These are phyloP conservation scores for Heteromurus nitidus DNA, from an alignment of 2,888 invertebrate genomes.

Conservation along the genomic window DNA sequence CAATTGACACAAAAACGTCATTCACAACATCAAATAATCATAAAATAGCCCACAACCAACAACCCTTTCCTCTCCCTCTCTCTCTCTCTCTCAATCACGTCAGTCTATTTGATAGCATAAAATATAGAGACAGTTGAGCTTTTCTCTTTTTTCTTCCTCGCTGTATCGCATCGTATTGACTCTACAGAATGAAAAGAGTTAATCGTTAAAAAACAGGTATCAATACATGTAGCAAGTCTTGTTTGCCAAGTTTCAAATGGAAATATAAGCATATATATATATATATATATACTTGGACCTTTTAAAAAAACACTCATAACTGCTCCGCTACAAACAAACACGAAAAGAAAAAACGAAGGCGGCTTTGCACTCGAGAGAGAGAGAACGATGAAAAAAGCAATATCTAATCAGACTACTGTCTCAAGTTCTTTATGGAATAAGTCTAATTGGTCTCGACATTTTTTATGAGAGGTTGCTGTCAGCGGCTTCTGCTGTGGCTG, in stretches of 20 bases:
- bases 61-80: slow-evolving; percentile 21
- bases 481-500: slow-evolving; percentile 59
- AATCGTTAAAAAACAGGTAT: slow-evolving; percentile 47
- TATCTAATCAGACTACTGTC: slow-evolving; percentile 66
- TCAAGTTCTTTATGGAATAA: slow-evolving; percentile 67
- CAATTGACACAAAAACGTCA: slow-evolving; percentile 58
- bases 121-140: neutral
- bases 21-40: slow-evolving; percentile 41
- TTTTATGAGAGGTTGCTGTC: slow-evolving; percentile 65
- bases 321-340: neutral
- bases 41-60: slow-evolving; percentile 29
- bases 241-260: no score
- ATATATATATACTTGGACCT: neutral
- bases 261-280: neutral
- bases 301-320: neutral
- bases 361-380: slow-evolving; percentile 20
- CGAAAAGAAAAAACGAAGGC: slow-evolving; percentile 12
- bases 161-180: neutral
- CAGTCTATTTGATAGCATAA: neutral
- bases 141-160: neutral
- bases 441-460: slow-evolving; percentile 68
- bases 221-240: no score
- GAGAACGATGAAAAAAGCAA: slow-evolving; percentile 19
- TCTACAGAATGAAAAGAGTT: neutral
- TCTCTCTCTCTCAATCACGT: neutral